These are phyloP conservation scores for Alcis repandata DNA, from an alignment of 2,888 invertebrate genomes.

Conservation along the genomic window DNA sequence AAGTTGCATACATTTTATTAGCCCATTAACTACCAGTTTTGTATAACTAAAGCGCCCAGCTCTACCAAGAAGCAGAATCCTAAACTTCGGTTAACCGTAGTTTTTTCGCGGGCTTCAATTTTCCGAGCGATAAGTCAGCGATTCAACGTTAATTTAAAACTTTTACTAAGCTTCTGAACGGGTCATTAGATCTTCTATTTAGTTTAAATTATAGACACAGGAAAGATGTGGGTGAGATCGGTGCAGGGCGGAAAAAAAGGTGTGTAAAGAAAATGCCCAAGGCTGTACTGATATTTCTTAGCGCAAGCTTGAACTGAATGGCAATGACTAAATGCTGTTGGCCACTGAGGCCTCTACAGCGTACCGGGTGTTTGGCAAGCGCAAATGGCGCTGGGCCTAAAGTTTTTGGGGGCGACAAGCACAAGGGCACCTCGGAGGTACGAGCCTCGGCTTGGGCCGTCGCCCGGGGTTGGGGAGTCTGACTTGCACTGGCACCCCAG, in stretches of 20 bases:
- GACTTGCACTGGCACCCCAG: too few relatives aligned
- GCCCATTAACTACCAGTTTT: slow-evolving; percentile 8
- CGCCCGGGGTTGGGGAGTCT: too few relatives aligned
- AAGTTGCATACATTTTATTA: not conserved
- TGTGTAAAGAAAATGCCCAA: too few relatives aligned
- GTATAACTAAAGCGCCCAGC: slow-evolving; percentile 11
- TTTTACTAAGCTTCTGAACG: slow-evolving; percentile 56
- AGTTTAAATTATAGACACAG: slow-evolving; percentile 42
- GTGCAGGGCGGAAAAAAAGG: not conserved
- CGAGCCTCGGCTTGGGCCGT: too few relatives aligned
- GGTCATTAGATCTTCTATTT: slow-evolving; percentile 48
- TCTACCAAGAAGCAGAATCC: slow-evolving; percentile 17
- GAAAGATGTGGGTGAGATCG: not conserved
- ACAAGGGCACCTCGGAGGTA: too few relatives aligned
- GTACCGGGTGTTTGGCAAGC: too few relatives aligned
- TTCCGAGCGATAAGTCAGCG: slow-evolving; percentile 65
- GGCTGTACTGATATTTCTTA: not conserved
- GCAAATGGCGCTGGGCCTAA: too few relatives aligned
- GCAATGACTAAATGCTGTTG: too few relatives aligned
- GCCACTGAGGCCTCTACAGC: too few relatives aligned
- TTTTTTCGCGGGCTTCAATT: slow-evolving; percentile 62
- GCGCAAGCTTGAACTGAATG: too few relatives aligned
- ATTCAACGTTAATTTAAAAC: slow-evolving; percentile 70
- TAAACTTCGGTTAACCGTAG: slow-evolving; percentile 30
- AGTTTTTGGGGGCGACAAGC: too few relatives aligned